Conservation (phyloP, 1,140 invertebrate species). For the Drosophila obscura region DNA sequence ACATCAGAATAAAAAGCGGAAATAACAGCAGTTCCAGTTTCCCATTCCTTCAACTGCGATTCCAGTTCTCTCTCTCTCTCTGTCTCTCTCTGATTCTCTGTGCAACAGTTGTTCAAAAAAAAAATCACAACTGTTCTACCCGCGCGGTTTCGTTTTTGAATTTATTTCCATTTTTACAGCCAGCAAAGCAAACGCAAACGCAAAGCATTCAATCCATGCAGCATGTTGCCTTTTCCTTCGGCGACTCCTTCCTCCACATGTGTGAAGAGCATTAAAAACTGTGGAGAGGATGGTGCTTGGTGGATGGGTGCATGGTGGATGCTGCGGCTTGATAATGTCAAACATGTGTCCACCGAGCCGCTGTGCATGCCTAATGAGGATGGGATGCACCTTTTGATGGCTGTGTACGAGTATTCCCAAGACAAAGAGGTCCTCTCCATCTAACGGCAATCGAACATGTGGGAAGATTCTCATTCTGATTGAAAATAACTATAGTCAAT, state of each 20-base stretch:
- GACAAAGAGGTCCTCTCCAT: constrained; percentile 17
- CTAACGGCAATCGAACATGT: constrained; percentile 46
- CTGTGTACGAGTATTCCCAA: constrained; percentile 24
- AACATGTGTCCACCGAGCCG: constrained; percentile 66
- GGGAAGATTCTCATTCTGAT: constrained; percentile 24
- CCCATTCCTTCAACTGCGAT: constrained; percentile 23
- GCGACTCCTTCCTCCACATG: constrained; percentile 30
- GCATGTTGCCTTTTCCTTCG: constrained; percentile 35
- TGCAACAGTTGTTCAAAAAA: constrained; percentile 70
- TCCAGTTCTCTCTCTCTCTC: constrained; percentile 17
- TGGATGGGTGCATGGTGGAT: constrained; percentile 17
- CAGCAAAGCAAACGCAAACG: neutral
- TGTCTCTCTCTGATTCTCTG: neutral
- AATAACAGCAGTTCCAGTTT: constrained; percentile 58
- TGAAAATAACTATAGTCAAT: neutral
- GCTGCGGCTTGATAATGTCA: constrained; percentile 75
- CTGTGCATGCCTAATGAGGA: constrained; percentile 49
- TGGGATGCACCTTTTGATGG: constrained; percentile 16
- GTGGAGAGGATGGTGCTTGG: neutral
- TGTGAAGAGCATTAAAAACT: constrained; percentile 65
- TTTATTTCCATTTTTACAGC: constrained; percentile 70
- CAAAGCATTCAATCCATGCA: neutral
- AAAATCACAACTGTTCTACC: constrained; percentile 71
- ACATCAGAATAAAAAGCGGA: constrained; percentile 51
- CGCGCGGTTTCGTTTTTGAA: constrained; percentile 45